These are phyloP conservation scores for Cheiracanthium punctorium DNA, from an alignment of 2,888 invertebrate species.

Conservation along the genomic window DNA sequence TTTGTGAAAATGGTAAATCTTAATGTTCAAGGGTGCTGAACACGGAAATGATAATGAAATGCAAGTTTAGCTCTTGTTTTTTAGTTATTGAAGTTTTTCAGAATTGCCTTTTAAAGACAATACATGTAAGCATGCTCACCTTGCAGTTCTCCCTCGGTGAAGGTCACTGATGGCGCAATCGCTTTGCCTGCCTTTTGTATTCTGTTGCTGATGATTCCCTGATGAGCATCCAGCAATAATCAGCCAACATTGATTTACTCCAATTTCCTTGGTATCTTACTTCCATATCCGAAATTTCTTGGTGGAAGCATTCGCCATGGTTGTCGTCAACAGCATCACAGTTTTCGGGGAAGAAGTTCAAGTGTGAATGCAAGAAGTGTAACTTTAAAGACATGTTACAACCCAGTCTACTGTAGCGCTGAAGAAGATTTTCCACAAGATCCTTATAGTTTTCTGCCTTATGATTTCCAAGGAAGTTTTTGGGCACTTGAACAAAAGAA, in stretches of 20 bases:
- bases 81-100: neutral
- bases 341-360: too few relatives aligned
- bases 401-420: neutral
- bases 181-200: too few relatives aligned
- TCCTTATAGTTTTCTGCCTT: slow-evolving; percentile 21
- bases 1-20: too few relatives aligned
- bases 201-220: too few relatives aligned
- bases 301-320: neutral
- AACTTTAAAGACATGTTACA: slow-evolving; percentile 5
- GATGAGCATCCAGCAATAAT: slow-evolving; percentile 6
- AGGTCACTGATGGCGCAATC: too few relatives aligned
- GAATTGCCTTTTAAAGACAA: too few relatives aligned
- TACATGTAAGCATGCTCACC: too few relatives aligned
- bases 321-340: neutral
- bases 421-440: neutral
- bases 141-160: too few relatives aligned
- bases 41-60: slow-evolving; percentile 8
- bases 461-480: slow-evolving; percentile 16
- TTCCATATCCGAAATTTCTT: neutral
- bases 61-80: slow-evolving; percentile 4
- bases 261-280: slow-evolving; percentile 16
- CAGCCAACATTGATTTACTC: neutral
- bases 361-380: neutral
- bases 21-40: neutral
- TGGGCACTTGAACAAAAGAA: neutral